Base-by-base conservation (phyloP, 2,113 vertebrate genomes). In the Thomomys bottae region DNA sequence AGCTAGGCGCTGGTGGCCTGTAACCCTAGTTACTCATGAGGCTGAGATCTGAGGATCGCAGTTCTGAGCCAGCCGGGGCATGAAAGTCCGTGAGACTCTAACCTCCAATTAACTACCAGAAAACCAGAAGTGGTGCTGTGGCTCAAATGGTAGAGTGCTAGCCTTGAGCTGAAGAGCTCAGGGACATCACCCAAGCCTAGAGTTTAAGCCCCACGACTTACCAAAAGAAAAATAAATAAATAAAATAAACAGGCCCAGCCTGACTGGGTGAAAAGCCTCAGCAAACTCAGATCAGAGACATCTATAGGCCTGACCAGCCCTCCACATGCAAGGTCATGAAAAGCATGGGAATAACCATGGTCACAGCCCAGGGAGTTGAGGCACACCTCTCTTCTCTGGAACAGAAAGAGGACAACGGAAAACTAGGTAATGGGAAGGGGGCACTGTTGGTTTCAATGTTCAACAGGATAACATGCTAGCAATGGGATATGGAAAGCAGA, bases 301-400 rank as follows among this genome's bases (percentile, higher is more conserved):
- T 59, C 38, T 73, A 66, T 14, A 42, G 24, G 36, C 26, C 54
- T 61, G 36, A 20, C 36, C 20, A 66, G 63, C 64, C 45, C 32
- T 89, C 73, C 45, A 88, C 57, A 80, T 32, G 12, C 59, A 85
- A 67, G 72, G 18, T 84, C 57, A 63, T 36, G 40, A 90, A 59
- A 88, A 92, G 70, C n/a, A 38, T 67, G 87, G 73, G 73, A 23
- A 75, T 40, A 40, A 1, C 26, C 12, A 79, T 71, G 40, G 11
- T 42, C 1, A 42, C 0, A 77, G 57, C 42, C 24, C 61, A 78
- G 12, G 59, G 49, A 66, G 54, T 26, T 61, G 30, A 20, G 8
- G 32, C 30, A 91, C 36, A 68, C 21, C 18, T 5, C 40, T 42
- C 21, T 24, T 23, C 40, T 38, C 45, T 59, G 24, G 7, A 34